Base-by-base conservation (phyloP, 2,113 vertebrate species). In the Leptodactylus fuscus region DNA sequence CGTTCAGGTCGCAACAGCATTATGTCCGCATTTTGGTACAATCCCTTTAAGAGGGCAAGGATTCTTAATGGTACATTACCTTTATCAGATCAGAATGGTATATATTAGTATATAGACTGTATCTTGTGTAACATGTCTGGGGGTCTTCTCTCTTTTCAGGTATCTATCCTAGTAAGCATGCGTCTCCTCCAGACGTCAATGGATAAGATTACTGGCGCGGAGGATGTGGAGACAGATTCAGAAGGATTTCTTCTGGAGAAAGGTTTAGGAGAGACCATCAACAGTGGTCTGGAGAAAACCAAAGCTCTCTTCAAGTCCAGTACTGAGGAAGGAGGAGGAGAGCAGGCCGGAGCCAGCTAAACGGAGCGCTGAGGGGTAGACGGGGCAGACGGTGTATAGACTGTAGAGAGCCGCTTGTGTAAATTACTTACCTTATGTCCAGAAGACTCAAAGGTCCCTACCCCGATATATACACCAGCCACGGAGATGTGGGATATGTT, bases 131-230 rank as follows among this genome's bases (percentile, higher is more conserved):
- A 5, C 24, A 32, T 49, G 24, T 18, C n/a, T 15, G 8, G 44
- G 24, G 5, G 29, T 24, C 13, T 4, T 41, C 22, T 71, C 87
- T 85, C 46, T 87, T 78, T 79, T 73, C 85, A 97, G 96, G 79
- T 91, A 29, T 88, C 92, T 0, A 93, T 95, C 88, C 88, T 96
- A 6, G 48, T 95, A 69, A 94, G 95, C 87, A 89, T 96, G 82
- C 91, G 96, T 5, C 95, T 95, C 89, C 91, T 97, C 84, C 95
- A 96, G 84, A 96, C 95, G 0, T 92, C 96, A 0, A 94, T 96
- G 92, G 94, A 95, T 79, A 94, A 88, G 16, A 92, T 94, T 5
- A 89, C 91, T 87, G 92, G 91, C 34, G 87, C 93, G 78, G 95
- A 95, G 74, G 83, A 95, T 82, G 89, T 89, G 8, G 92, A 93